Base-by-base conservation (phyloP, 2,888 invertebrate species). In the Orgyia antiqua region DNA sequence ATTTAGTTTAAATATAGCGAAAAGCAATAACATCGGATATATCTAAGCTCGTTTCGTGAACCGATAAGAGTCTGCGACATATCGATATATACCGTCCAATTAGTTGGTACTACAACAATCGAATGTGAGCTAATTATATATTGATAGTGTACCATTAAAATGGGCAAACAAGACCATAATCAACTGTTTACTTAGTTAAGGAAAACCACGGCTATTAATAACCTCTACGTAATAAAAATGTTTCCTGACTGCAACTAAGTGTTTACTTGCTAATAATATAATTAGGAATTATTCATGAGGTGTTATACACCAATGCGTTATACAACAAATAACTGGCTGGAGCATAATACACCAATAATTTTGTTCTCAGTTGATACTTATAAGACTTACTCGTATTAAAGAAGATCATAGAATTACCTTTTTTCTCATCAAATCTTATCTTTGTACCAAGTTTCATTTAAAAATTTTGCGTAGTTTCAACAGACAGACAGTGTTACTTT, bases 181-280 rank as follows among this genome's bases (percentile, higher is more conserved):
- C 57, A 65, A 52, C 59, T 67, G 67, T 68, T 68, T 66, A 65
- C 52, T 45, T 45, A 50, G 33, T 39, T 21, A 47, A 70, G 69
- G 69, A 68, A 69, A 68, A 70, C 65, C 55, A 34, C 45, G 23
- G 13, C 10, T 24, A 13, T 36, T 29, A 44, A 39, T 31, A 47
- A 36, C 13, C 21, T 19, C 21, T 24, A 17, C 7, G 18, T 19
- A 15, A 24, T 29, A 30, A 44, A 45, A 27, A 35, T 21, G 21
- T 32, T 37, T 41, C 30, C 31, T 29, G 24, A 31, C 27, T 29
- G 24, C 13, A 24, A 8, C 8, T 7, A 32, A 24, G 5, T n/a
- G n/a, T n/a, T n/a, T n/a, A n/a, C n/a, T n/a, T n/a, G n/a, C n/a
- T n/a, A n/a, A n/a, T n/a, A n/a, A n/a, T n/a, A n/a, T n/a, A n/a